phyloP scores from a whole-genome alignment of 2,113 vertebrate genomes.

The Hemichromis elongatus region DNA sequence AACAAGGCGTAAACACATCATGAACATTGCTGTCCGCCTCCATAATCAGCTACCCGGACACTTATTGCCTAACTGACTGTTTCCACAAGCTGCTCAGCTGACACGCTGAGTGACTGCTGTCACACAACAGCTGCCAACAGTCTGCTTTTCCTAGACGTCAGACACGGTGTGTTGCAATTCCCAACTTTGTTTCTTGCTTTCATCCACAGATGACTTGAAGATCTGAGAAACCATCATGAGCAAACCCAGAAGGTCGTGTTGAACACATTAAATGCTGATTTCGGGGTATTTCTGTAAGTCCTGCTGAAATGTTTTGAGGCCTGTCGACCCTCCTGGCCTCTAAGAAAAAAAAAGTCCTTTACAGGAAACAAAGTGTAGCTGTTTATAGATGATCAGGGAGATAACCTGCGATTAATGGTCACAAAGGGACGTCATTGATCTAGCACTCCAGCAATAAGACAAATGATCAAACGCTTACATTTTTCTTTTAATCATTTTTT shows the following conservation, averaged over 20 bases:
- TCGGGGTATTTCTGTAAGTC: background rate
- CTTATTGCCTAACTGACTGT: constrained; percentile 2
- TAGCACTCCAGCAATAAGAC: background rate
- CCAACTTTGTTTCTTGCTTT: background rate
- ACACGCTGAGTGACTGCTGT: background rate
- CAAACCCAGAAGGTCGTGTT: background rate
- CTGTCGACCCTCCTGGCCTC: background rate
- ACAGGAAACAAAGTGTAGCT: background rate
- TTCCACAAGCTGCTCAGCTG: background rate
- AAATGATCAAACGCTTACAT: background rate
- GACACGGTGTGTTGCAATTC: background rate
- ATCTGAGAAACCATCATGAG: background rate
- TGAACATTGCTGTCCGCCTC: background rate
- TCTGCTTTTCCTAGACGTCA: background rate
- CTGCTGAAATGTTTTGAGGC: background rate
- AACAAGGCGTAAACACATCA: constrained; percentile 39
- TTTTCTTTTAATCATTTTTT: background rate
- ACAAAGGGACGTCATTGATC: background rate
- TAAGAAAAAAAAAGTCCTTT: background rate
- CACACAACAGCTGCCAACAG: background rate
- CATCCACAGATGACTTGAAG: background rate
- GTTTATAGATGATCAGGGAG: background rate
- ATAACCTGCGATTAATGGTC: background rate
- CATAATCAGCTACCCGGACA: background rate
- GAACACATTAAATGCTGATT: background rate